phyloP scores from a whole-genome alignment of 2,797 vertebrate genomes.

The Pterois miles region DNA sequence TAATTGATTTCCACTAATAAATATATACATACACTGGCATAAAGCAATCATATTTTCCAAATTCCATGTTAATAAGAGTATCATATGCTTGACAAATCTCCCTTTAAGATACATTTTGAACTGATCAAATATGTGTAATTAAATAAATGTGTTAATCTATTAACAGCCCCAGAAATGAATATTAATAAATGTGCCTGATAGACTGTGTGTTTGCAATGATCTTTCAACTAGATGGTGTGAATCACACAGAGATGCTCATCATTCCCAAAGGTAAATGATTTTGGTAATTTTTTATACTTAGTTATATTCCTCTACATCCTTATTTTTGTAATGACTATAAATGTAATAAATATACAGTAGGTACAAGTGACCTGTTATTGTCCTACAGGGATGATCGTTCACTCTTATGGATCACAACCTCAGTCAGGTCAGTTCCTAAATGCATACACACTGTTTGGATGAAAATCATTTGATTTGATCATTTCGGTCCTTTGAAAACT shows the following conservation, averaged over 20 bases:
- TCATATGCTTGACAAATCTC: too few relatives aligned
- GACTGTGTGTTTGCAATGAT: background rate
- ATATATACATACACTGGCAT: too few relatives aligned
- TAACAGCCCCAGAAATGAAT: background rate
- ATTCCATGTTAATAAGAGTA: too few relatives aligned
- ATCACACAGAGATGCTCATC: background rate
- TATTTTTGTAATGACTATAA: background rate
- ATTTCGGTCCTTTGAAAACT: background rate
- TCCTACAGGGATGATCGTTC: conserved; percentile 6
- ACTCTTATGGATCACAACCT: background rate
- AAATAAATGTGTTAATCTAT: too few relatives aligned
- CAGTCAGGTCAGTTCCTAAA: conserved; percentile 53
- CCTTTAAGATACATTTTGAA: too few relatives aligned
- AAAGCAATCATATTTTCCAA: too few relatives aligned
- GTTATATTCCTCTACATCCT: background rate
- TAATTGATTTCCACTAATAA: too few relatives aligned
- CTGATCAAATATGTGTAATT: too few relatives aligned
- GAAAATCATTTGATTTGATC: background rate
- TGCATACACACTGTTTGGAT: background rate
- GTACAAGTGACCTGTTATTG: conserved; percentile 1
- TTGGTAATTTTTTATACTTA: background rate
- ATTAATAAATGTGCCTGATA: background rate
- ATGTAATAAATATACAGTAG: background rate
- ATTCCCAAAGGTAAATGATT: conserved; percentile 33
- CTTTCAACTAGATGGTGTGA: conserved; percentile 35